Evolutionary conservation across 2,888 invertebrate genomes (phyloP).

Genomic region (Stomorhina lunata): DNA sequence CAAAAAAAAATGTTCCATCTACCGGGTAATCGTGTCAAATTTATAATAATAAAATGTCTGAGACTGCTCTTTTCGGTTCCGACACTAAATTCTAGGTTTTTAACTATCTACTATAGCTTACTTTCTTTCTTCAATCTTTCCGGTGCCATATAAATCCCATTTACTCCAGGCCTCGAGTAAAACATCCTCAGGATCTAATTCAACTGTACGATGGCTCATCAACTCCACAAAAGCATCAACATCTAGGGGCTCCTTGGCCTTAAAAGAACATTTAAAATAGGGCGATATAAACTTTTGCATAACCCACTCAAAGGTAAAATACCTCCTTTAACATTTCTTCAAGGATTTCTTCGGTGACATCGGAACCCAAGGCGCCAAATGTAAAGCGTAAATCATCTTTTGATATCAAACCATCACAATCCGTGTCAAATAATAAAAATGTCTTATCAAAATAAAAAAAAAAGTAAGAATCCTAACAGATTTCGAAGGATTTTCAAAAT

Average conservation of each 20-base stretch:
- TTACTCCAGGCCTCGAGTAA: slow-evolving; percentile 83
- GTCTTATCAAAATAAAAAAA: slow-evolving; percentile 79
- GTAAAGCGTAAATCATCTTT: slow-evolving; percentile 84
- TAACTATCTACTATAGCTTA: too few species aligned
- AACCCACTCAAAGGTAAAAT: slow-evolving; percentile 7
- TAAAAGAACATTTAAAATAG: not conserved
- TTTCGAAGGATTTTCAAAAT: not conserved
- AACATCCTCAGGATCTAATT: slow-evolving; percentile 84
- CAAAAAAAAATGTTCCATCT: too few species aligned
- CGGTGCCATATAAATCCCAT: slow-evolving; percentile 84
- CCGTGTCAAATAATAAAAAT: slow-evolving; percentile 84
- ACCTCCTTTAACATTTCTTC: slow-evolving; percentile 85
- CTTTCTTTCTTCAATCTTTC: slow-evolving; percentile 84
- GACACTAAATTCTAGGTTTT: too few species aligned
- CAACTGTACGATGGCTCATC: slow-evolving; percentile 83
- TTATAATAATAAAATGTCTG: not conserved
- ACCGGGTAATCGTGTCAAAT: too few species aligned
- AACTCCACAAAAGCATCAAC: slow-evolving; percentile 84
- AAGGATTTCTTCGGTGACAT: slow-evolving; percentile 82
- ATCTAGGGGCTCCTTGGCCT: slow-evolving; percentile 82
- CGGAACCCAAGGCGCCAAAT: slow-evolving; percentile 83
- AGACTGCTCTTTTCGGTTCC: not conserved
- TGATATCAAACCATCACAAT: slow-evolving; percentile 85
- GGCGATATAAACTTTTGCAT: not conserved
- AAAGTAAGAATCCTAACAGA: not conserved